Evolutionary conservation across 35 echinoderm and acorn worm species (phyloP).

Genomic region (Diadema setosum): DNA sequence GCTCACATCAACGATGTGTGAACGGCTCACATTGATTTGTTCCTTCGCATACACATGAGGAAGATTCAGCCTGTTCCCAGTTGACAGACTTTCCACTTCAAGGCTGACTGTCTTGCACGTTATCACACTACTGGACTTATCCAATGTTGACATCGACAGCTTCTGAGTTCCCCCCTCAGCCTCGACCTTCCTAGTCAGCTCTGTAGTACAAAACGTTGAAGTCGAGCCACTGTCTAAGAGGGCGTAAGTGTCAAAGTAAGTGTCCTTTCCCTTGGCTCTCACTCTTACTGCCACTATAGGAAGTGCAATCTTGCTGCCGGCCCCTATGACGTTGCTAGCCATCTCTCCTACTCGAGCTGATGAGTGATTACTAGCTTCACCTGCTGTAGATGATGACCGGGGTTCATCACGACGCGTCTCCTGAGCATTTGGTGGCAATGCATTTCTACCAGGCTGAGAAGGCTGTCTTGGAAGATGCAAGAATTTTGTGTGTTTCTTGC

Average conservation of each 20-base stretch:
- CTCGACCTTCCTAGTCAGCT: not conserved
- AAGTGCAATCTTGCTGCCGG: not conserved
- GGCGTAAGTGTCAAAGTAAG: slow-evolving; percentile 15
- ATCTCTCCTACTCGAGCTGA: not conserved
- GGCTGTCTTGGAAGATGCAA: not conserved
- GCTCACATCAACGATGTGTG: not conserved
- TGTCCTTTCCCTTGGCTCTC: not conserved
- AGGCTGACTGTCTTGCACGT: not conserved
- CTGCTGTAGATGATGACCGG: not conserved
- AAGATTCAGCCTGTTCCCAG: not conserved
- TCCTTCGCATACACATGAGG: not conserved
- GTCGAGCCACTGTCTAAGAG: slow-evolving; percentile 58
- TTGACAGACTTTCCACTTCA: not conserved
- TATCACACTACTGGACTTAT: not conserved
- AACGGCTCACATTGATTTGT: not conserved
- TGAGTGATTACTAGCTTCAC: not conserved
- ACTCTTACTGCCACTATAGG: slow-evolving; percentile 20
- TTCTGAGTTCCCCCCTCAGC: not conserved
- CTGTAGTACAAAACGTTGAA: slow-evolving; percentile 22
- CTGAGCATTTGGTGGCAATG: not conserved
- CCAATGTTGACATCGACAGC: slow-evolving; percentile 22
- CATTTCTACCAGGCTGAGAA: not conserved
- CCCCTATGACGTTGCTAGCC: not conserved
- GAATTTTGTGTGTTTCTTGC: slow-evolving; percentile 49
- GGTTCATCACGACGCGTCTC: not conserved